These are phyloP conservation scores for Alviniconcha marisindica DNA, from an alignment of 1,140 invertebrate species.

Conservation along the genomic window DNA sequence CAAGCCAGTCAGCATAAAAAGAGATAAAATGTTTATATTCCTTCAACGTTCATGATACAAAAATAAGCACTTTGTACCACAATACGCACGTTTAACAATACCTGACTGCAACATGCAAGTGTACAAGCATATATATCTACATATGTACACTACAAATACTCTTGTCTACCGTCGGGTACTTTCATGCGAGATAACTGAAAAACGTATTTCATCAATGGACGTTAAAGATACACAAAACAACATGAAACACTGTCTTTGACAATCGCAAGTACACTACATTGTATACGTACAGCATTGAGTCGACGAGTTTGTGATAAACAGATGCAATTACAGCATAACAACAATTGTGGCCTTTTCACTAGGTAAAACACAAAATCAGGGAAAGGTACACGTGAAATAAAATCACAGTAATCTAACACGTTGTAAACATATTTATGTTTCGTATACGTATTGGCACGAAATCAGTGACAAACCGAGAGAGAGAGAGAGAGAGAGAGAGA, in stretches of 20 bases:
- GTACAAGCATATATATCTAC: background rate
- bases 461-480: too few relatives aligned
- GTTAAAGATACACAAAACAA: background rate
- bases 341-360: too few relatives aligned
- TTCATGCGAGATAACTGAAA: conserved; percentile 27
- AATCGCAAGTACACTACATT: background rate
- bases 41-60: conserved; percentile 5
- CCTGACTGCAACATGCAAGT: conserved; percentile 1
- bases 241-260: background rate
- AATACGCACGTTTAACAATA: background rate
- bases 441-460: too few relatives aligned
- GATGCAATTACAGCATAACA: too few relatives aligned
- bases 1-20: conserved; percentile 16
- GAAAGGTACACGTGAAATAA: too few relatives aligned
- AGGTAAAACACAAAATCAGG: too few relatives aligned
- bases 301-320: too few relatives aligned
- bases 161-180: background rate
- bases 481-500: too few relatives aligned
- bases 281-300: background rate
- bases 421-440: too few relatives aligned
- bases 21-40: background rate
- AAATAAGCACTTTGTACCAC: conserved; percentile 20
- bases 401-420: too few relatives aligned
- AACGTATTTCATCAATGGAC: background rate
- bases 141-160: background rate